A percentile compares a stretch with the other conserved stretches of the same genome.
Evolutionary conservation across 2,888 invertebrate species (phyloP).

Genomic region (Eristalis pertinax): DNA sequence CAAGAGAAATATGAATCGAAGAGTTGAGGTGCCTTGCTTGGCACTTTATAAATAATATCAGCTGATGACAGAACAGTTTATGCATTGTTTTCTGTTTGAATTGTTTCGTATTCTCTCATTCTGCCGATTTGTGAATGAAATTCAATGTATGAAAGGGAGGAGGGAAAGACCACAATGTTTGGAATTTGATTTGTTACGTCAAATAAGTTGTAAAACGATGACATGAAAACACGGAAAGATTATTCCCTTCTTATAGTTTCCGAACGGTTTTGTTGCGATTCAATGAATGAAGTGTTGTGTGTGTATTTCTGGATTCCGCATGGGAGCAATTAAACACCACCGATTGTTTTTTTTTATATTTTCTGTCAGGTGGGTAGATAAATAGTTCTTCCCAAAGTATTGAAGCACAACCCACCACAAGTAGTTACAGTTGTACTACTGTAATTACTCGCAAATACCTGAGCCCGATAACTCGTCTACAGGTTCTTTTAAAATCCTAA

Average conservation of each 20-base stretch:
- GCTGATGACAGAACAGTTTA: conserved; percentile 59
- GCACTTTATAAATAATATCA: conserved; percentile 58
- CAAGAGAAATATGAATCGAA: conserved; percentile 61
- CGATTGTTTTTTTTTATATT: neutral
- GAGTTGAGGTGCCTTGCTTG: conserved; percentile 53
- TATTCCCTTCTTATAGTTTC: neutral
- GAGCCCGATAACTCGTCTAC: conserved; percentile 44
- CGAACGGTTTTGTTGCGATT: neutral
- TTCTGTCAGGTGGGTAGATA: neutral
- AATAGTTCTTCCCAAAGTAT: no score
- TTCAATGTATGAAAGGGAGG: conserved; percentile 42
- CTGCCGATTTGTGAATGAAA: conserved; percentile 66
- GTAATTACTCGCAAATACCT: conserved; percentile 32
- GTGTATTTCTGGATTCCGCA: neutral
- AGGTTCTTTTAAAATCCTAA: conserved; percentile 11
- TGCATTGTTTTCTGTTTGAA: conserved; percentile 68
- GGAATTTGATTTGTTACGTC: conserved; percentile 60
- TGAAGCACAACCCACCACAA: no score
- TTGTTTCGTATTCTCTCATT: conserved; percentile 48
- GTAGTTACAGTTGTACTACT: neutral
- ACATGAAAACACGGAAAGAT: conserved; percentile 28
- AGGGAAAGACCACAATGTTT: conserved; percentile 32
- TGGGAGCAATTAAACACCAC: neutral
- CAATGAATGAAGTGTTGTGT: conserved; percentile 14
- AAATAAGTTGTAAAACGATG: conserved; percentile 39